Conservation (phyloP, 2,113 vertebrate species). For the Chelonoidis abingdonii region DNA sequence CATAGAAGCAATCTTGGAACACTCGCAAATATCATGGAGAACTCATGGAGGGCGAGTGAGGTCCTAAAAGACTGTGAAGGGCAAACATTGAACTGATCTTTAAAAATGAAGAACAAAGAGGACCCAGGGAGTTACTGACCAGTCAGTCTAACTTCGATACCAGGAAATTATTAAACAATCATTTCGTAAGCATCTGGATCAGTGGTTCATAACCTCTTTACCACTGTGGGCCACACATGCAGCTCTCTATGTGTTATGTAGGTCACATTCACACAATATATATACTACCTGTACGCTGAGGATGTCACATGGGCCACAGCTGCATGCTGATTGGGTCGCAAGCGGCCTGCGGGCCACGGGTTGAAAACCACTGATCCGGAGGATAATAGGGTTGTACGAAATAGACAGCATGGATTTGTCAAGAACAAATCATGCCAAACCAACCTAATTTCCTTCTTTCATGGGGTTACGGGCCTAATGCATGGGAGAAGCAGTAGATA, state of each 20-base stretch:
- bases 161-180: neutral
- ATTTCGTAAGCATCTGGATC: neutral
- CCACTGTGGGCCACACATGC: too few relatives aligned
- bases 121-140: neutral
- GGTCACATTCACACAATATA: too few relatives aligned
- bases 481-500: neutral
- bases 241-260: too few relatives aligned
- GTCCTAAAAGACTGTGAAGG: neutral
- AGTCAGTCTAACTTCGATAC: neutral
- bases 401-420: neutral
- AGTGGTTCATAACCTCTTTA: too few relatives aligned
- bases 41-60: neutral
- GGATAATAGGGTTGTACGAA: neutral
- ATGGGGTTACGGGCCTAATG: neutral
- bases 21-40: neutral
- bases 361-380: neutral
- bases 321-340: too few relatives aligned
- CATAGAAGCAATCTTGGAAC: neutral
- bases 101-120: neutral
- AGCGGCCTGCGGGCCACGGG: too few relatives aligned
- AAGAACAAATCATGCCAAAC: neutral
- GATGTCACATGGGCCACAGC: too few relatives aligned
- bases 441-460: neutral
- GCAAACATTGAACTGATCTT: neutral
- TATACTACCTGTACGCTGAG: too few relatives aligned